Conservation (phyloP, 2,113 vertebrate genomes). For the Tragelaphus scriptus region DNA sequence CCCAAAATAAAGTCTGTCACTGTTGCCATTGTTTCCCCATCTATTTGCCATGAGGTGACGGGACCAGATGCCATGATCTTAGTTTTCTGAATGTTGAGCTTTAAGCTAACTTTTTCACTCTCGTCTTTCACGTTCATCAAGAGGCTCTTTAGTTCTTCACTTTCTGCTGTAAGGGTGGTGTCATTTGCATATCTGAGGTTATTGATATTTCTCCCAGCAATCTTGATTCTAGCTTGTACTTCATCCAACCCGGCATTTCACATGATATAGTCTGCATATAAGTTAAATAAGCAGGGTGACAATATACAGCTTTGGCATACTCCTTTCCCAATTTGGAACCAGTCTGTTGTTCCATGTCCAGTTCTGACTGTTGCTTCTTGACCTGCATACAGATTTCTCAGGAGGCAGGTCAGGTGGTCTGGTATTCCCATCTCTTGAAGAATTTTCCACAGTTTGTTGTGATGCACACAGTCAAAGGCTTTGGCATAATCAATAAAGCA, state of each 20-base stretch:
- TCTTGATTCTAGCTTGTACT: background rate
- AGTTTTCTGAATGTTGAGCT: background rate
- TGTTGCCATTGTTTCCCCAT: background rate
- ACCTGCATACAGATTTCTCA: background rate
- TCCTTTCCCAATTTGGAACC: background rate
- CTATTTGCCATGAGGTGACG: background rate
- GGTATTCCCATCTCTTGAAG: background rate
- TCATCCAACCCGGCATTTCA: background rate
- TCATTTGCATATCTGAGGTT: background rate
- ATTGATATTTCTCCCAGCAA: background rate
- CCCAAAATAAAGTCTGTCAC: background rate
- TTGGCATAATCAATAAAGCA: background rate
- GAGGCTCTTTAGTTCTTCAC: background rate
- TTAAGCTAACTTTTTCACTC: background rate
- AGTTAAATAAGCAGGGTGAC: background rate
- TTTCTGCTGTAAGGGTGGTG: background rate
- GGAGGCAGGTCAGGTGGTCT: background rate
- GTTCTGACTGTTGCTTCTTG: background rate
- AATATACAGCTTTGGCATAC: background rate
- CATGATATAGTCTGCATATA: background rate
- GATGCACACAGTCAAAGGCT: background rate
- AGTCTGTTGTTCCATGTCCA: background rate
- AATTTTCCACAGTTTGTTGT: background rate
- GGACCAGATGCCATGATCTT: background rate
- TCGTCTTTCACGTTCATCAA: background rate